A percentile compares a stretch with the other conserved stretches of the same genome.
These are phyloP conservation scores for Ataeniobius toweri DNA, from an alignment of 2,797 vertebrate species.

Conservation along the genomic window DNA sequence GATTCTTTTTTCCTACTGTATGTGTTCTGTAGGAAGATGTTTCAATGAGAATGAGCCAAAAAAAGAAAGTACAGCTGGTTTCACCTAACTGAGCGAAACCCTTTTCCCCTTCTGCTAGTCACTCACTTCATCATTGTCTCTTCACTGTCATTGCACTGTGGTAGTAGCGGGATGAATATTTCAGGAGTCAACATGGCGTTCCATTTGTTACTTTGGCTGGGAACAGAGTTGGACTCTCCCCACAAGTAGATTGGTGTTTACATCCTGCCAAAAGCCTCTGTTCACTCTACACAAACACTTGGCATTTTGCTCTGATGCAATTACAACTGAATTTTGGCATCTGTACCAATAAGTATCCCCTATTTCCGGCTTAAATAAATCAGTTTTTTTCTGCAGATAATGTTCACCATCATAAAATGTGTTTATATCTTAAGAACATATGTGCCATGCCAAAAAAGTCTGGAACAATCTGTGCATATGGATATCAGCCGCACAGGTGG, in stretches of 20 bases:
- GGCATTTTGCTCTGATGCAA: slow-evolving; percentile 20
- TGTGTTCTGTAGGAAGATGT: slow-evolving; percentile 1
- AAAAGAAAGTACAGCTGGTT: slow-evolving; percentile 38
- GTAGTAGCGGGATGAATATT: slow-evolving; percentile 60
- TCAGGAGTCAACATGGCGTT: slow-evolving; percentile 53
- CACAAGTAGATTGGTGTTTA: slow-evolving; percentile 46
- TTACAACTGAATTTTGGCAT: slow-evolving; percentile 21
- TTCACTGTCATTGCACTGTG: slow-evolving; percentile 38
- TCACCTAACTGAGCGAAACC: slow-evolving; percentile 43
- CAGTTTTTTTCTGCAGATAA: neutral
- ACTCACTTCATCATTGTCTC: slow-evolving; percentile 63
- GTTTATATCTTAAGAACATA: neutral
- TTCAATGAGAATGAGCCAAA: slow-evolving; percentile 6
- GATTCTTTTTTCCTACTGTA: slow-evolving; percentile 29
- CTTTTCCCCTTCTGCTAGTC: slow-evolving; percentile 37
- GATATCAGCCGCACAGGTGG: neutral
- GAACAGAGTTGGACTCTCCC: slow-evolving; percentile 57
- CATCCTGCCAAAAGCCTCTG: slow-evolving; percentile 45
- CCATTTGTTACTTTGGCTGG: slow-evolving; percentile 58
- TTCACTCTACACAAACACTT: slow-evolving; percentile 39
- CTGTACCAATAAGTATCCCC: neutral
- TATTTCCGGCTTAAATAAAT: neutral
- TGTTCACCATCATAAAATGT: neutral
- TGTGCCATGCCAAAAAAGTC: slow-evolving; percentile 6
- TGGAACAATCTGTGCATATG: neutral